Percentiles rank a stretch among this genome's conserved stretches.
Conservation (phyloP, 2,888 invertebrate genomes). For the Cremastinae sp. region DNA sequence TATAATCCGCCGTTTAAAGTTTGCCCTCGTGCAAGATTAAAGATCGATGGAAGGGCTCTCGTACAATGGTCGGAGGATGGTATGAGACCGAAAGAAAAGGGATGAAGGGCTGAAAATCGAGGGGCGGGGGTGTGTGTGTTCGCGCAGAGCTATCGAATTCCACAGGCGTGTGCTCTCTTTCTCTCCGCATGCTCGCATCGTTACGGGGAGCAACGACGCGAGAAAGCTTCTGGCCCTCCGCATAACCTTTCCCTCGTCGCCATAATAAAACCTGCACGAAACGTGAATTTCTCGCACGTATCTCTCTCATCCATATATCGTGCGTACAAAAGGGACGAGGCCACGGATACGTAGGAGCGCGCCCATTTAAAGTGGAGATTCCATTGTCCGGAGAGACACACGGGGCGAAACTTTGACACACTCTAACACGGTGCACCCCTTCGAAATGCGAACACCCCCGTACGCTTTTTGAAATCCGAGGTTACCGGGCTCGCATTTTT, state of each 20-base stretch:
- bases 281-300: conserved; percentile 34
- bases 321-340: neutral
- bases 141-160: conserved; percentile 60
- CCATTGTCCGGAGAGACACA: conserved; percentile 41
- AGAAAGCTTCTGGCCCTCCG: conserved; percentile 28
- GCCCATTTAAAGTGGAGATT: conserved; percentile 7
- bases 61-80: conserved; percentile 67
- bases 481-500: conserved; percentile 23
- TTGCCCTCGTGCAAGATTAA: conserved; percentile 68
- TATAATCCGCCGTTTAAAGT: conserved; percentile 70
- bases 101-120: neutral
- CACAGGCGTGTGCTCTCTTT: conserved; percentile 66
- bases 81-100: neutral
- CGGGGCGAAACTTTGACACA: conserved; percentile 50
- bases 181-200: conserved; percentile 58
- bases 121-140: neutral
- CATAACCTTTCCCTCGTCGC: conserved; percentile 45
- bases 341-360: neutral
- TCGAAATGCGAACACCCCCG: conserved; percentile 27
- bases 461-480: conserved; percentile 3
- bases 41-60: conserved; percentile 69
- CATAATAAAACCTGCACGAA: conserved; percentile 54
- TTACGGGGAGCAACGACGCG: conserved; percentile 42
- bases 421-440: conserved; percentile 59
- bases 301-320: conserved; percentile 5